Base-by-base conservation (phyloP, 2,797 vertebrate species). In the Xenentodon cancila region DNA sequence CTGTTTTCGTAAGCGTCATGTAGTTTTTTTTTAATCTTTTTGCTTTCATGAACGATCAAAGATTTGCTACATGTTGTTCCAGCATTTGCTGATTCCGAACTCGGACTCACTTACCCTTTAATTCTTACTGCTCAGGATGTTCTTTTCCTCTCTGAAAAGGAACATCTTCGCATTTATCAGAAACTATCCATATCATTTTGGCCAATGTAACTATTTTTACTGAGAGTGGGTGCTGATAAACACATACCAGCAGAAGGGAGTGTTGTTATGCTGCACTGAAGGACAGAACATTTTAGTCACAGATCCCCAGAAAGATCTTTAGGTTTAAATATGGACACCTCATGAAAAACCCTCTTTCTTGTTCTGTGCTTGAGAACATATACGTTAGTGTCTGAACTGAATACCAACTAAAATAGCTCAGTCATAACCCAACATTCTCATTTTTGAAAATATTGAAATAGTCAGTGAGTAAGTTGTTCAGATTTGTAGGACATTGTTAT, bases 211-310 rank as follows among this genome's bases (percentile, higher is more conserved):
- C 48, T 42, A 21, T 15, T 13, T 53, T 53, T 12, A 20, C 18
- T 53, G 27, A 48, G 42, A 48, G 56, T 27, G 57, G 20, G 15
- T 51, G 57, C 9, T 57, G 13, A 54, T 60, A 13, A 11, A n/a
- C 59, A 9, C 19, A 30, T 48, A 66, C 60, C 32, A 68, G 18
- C 19, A 62, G 25, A 53, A 4, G 55, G 20, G 53, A 47, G 30
- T 21, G 45, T 46, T 50, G 13, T 46, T 8, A 58, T 5, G 34
- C 47, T 17, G 27, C 34, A 44, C 40, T 69, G 9, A 59, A 17
- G 1, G 61, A 48, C 17, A 56, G 18, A 58, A 17, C 12, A 40
- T 4, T 62, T 50, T 9, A 55, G 3, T 21, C 44, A 17, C 5
- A 48, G 11, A 7, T 25, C 4, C 9, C 57, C 3, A 17, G 3